These are phyloP conservation scores for Scolanthus callimorphus DNA, from an alignment of 92 coral and sea anemone species.

Conservation along the genomic window DNA sequence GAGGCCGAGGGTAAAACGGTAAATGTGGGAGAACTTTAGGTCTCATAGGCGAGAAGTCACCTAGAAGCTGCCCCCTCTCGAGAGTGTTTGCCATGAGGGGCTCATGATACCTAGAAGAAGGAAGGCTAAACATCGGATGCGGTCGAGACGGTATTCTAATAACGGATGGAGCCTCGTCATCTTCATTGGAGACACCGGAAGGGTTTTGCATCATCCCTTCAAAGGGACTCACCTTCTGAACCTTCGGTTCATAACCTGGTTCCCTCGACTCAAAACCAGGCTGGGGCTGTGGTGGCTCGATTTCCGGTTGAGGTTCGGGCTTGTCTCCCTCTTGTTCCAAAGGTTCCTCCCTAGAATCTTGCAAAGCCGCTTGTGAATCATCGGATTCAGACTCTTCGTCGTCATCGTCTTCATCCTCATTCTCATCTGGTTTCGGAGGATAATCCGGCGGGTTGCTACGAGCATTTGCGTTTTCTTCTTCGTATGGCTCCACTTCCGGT, in stretches of 20 bases:
- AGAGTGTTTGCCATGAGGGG: conserved; percentile 11
- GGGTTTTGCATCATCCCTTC: not conserved
- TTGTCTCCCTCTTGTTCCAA: conserved; percentile 34
- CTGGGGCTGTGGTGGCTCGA: conserved; percentile 6
- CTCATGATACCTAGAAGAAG: conserved; percentile 4
- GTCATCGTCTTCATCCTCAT: conserved; percentile 45
- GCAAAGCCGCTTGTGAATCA: conserved; percentile 18
- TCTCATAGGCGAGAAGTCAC: conserved; percentile 6
- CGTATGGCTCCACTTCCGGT: not conserved
- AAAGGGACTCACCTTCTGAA: not conserved
- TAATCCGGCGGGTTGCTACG: conserved; percentile 23
- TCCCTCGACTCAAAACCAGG: not conserved
- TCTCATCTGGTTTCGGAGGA: conserved; percentile 20
- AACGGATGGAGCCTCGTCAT: conserved; percentile 15
- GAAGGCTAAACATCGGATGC: not conserved
- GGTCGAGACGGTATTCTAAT: conserved; percentile 14
- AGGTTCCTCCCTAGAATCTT: conserved; percentile 37
- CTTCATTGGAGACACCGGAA: not conserved
- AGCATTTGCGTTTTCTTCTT: conserved; percentile 11
- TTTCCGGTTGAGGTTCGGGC: conserved; percentile 8
- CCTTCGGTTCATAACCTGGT: not conserved
- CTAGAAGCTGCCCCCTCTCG: conserved; percentile 24
- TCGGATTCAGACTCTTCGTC: conserved; percentile 37
- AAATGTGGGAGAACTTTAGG: conserved; percentile 1
- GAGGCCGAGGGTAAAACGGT: conserved; percentile 3